phyloP scores from a whole-genome alignment of 2,888 invertebrate species.

The Stegophylla sp. region DNA sequence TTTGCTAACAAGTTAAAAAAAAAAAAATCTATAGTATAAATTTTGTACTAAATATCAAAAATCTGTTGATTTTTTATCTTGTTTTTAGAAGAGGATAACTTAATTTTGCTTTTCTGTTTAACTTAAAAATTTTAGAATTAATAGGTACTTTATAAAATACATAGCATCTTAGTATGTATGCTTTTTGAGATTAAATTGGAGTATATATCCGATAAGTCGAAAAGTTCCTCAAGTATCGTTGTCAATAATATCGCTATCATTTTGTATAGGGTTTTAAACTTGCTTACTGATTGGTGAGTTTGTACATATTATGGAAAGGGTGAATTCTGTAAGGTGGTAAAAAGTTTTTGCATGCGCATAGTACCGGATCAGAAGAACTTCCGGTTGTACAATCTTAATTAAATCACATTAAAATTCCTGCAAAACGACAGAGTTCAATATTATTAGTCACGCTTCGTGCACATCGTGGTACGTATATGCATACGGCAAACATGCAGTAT shows the following conservation, averaged over 20 bases:
- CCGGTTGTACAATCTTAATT: constrained; percentile 52
- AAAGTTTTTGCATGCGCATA: constrained; percentile 42
- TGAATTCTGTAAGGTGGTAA: constrained; percentile 28
- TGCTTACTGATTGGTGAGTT: neutral
- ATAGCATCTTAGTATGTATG: too few relatives aligned
- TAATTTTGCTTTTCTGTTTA: neutral
- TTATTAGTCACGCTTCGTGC: constrained; percentile 46
- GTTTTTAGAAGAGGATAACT: neutral
- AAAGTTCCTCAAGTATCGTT: constrained; percentile 27
- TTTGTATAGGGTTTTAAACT: constrained; percentile 14
- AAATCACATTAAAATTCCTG: constrained; percentile 53
- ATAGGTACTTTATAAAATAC: too few relatives aligned
- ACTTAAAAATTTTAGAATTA: neutral
- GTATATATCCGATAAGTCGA: constrained; percentile 3
- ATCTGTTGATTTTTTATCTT: neutral
- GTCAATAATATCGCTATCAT: constrained; percentile 25
- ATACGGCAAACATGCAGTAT: neutral
- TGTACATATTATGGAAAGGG: neutral
- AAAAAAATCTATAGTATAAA: neutral
- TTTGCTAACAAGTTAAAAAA: neutral
- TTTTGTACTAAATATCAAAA: too few relatives aligned
- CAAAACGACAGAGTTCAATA: constrained; percentile 55
- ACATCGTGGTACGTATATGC: neutral
- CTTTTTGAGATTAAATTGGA: constrained; percentile 25
- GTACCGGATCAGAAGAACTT: constrained; percentile 47